phyloP scores from a whole-genome alignment of 37 sponge, comb jelly and placozoan genomes.

The Spongia lamella region DNA sequence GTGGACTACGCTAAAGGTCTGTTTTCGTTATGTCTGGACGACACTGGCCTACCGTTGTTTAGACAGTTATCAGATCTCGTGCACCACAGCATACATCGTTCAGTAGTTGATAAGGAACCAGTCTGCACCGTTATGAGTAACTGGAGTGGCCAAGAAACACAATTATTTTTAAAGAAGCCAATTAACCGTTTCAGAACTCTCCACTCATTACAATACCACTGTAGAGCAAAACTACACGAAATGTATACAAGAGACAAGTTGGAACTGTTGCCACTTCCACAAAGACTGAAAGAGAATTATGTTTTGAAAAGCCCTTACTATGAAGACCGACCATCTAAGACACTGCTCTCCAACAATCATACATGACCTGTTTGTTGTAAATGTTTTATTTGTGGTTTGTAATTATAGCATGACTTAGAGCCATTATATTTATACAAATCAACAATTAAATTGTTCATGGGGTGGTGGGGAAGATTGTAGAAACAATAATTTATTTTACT shows the following conservation, averaged over 20 bases:
- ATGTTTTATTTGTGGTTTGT: too few relatives aligned
- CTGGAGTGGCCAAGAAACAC: constrained; percentile 9
- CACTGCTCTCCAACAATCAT: too few relatives aligned
- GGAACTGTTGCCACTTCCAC: constrained; percentile 30
- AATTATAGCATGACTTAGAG: background rate
- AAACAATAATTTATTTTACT: too few relatives aligned
- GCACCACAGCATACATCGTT: constrained; percentile 33
- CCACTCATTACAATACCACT: constrained; percentile 51
- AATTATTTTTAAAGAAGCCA: constrained; percentile 57
- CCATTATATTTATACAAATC: too few relatives aligned
- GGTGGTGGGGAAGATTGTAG: too few relatives aligned
- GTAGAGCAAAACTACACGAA: constrained; percentile 34
- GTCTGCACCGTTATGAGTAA: constrained; percentile 68
- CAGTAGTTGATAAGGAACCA: constrained; percentile 34
- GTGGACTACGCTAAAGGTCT: constrained; percentile 75
- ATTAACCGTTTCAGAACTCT: constrained; percentile 37
- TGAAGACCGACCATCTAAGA: constrained; percentile 34
- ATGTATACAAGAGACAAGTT: constrained; percentile 49
- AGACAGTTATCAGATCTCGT: constrained; percentile 50
- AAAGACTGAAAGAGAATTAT: constrained; percentile 35
- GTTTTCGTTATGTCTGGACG: constrained; percentile 54
- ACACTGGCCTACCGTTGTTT: constrained; percentile 64
- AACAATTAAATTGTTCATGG: too few relatives aligned
- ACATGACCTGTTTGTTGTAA: background rate
- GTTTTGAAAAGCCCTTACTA: constrained; percentile 46